Base-by-base conservation (phyloP, 2,113 vertebrate species). In the Phocoena sinus region DNA sequence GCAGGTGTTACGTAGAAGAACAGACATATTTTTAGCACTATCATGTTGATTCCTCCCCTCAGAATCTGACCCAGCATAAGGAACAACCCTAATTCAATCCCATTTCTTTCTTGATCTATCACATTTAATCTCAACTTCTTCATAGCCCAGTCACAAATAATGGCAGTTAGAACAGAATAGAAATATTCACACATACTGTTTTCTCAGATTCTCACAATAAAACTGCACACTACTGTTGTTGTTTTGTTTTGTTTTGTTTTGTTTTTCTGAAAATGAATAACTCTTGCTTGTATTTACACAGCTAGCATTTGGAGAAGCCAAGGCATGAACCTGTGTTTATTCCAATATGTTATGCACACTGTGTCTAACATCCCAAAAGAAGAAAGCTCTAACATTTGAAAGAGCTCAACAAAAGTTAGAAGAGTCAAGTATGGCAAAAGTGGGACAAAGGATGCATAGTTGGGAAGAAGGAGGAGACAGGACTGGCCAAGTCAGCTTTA, bases 401-500 rank as follows among this genome's bases (percentile, higher is more conserved):
- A 88, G 41, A 41, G 2, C 76, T 76, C 1, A 80, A 11, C 3
- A 38, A 56, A 80, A 93, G 41, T 68, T 68, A 67, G 14, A 93
- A 25, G 56, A 60, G 73, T 11, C 11, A 63, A 41, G 8, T 2
- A 0, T 56, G 13, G n/a, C 23, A 95, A 91, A 56, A 23, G 13
- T 17, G 38, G 26, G 44, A 62, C 60, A 63, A 38, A 0, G 38
- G 33, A 44, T 44, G 6, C 36, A 7, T 36, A 33, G 2, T 9
- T 71, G 3, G 14, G 62, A 68, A 63, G 53, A 70, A 76, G 28
- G 17, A 76, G 28, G 21, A 53, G 18, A 21, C 6, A 50, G 23
- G 11, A 18, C 33, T 23, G 2, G 14, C 36, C 8, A 0, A 9
- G 23, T 10, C 2, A 12, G 8, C n/a, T 3, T n/a, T 12, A 23